phyloP scores from a whole-genome alignment of 2,113 vertebrate genomes.

The Notothenia coriiceps region DNA sequence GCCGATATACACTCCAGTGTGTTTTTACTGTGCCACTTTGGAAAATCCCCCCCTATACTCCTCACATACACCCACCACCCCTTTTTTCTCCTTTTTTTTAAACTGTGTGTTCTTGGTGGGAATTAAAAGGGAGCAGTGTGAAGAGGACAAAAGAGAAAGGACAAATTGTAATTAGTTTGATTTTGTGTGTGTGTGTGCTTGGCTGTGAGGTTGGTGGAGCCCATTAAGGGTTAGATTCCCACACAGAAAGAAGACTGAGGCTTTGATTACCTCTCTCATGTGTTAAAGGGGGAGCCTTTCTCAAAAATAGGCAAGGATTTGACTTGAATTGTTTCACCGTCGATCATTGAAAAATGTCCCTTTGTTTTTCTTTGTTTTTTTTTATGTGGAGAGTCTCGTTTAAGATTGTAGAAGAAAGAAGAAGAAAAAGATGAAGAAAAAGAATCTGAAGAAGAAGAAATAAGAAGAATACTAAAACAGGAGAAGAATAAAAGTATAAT shows the following conservation, averaged over 20 bases:
- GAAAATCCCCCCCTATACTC: conserved; percentile 60
- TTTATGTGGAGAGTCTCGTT: background rate
- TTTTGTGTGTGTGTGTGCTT: conserved; percentile 63
- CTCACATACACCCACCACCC: conserved; percentile 37
- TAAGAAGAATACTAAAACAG: background rate
- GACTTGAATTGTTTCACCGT: conserved; percentile 36
- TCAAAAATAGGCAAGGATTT: conserved; percentile 9
- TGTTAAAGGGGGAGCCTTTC: background rate
- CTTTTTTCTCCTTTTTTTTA: conserved; percentile 33
- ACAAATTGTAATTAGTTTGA: conserved; percentile 81
- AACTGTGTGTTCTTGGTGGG: conserved; percentile 69
- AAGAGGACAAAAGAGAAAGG: conserved; percentile 81
- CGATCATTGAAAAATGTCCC: conserved; percentile 52
- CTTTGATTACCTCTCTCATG: conserved; percentile 63
- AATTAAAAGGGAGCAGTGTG: conserved; percentile 71
- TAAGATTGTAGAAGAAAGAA: background rate
- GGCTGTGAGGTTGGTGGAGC: conserved; percentile 46
- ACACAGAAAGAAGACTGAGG: conserved; percentile 46
- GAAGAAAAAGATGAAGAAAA: conserved; percentile 28
- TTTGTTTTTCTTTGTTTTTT: conserved; percentile 10
- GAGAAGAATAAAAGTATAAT: no score
- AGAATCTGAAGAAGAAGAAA: background rate
- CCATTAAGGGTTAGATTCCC: conserved; percentile 71
- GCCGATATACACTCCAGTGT: conserved; percentile 72
- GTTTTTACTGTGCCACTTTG: conserved; percentile 78